Evolutionary conservation across 1,140 invertebrate species (phyloP), one percentile per base, ranked within the genome.

Genomic region (Drosophila burlai): DNA sequence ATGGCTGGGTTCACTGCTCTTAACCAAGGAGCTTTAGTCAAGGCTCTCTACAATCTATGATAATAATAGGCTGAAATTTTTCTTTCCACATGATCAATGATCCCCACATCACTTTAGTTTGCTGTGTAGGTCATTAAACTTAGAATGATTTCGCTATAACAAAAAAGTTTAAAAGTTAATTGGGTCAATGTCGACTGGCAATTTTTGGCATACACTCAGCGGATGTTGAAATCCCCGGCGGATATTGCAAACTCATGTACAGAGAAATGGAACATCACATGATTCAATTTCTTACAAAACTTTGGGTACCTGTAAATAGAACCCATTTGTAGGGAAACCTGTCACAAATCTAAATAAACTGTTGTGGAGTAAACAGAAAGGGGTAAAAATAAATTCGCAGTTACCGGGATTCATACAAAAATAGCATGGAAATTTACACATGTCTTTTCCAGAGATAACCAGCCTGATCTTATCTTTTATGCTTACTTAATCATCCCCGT

Each of bases 111-210:
- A 55, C 61, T n/a, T 42, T 61, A 68, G 29, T 60, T 63, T 58
- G 11, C 21, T 46, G 66, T 63, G 65, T 76, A 83, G 67, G 76
- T 77, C 80, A 87, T 80, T 87, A 83, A 86, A 73, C 83, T 52
- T 50, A 36, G 6, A 46, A 38, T 64, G 40, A 76, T 64, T 63
- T 67, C 15, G 60, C 31, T 74, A 26, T 42, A 87, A 64, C 52
- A 26, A 40, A 24, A 49, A 29, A 55, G 50, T 69, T 59, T 9
- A 40, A 79, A 85, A 62, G 68, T 69, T 76, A 81, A 81, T 67
- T 89, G 47, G 81, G 84, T 89, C 84, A 87, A 83, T 83, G 84
- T 66, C 81, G 69, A 54, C 55, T 50, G 47, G 62, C 50, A 81
- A 16, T 52, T 62, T 62, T 38, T 11, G 1, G 26, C 16, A 40